Base-by-base conservation (phyloP, 2,888 invertebrate genomes). In the Branchipolynoe longqiensis region DNA sequence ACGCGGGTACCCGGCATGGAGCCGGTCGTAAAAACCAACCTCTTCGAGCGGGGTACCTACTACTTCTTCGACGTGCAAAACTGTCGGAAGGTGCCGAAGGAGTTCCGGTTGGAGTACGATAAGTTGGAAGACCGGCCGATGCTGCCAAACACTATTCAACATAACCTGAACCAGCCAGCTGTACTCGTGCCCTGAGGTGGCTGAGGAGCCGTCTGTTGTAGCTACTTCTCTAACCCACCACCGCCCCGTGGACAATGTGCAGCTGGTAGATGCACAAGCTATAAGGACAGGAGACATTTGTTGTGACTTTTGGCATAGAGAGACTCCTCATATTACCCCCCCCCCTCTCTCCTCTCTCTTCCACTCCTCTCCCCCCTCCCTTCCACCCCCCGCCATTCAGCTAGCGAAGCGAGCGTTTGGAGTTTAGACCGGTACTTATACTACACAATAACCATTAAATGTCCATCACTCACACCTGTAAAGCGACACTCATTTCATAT, bases 41-140 rank as follows among this genome's bases (percentile, higher is more conserved):
- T 97, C 90, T 99, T 98, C 95, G 99, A 99, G 95, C 96, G 98
- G 93, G 99, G 99, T 95, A 99, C 98, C 92, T 99, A 99, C 95
- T 99, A 98, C 95, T 98, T 98, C 95, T 99, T 99, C 94, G 99
- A 99, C 95, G 98, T 98, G 93, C 97, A 98, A 95, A 98, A 97
- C 95, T 99, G 99, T 99, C 96, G 99, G 94, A 99, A 99, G 95
- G 98, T 98, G 94, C 96, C 98, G 93, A 99, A 99, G 95, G 99
- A 99, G 95, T 98, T 99, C 95, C 97, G 98, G 95, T 95, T 99
- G 95, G 99, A 99, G 95, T 99, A 99, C 95, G 98, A 98, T 95
- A 98, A 99, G 95, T 95, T 99, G 94, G 99, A 99, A 95, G 98
- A 97, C 89, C 96, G 97, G 94, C 98, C 98, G 18, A 92, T 92